Evolutionary conservation across 2,797 vertebrate species (phyloP), one percentile per base, ranked within the genome.

Genomic region (Aphelocoma californica): DNA sequence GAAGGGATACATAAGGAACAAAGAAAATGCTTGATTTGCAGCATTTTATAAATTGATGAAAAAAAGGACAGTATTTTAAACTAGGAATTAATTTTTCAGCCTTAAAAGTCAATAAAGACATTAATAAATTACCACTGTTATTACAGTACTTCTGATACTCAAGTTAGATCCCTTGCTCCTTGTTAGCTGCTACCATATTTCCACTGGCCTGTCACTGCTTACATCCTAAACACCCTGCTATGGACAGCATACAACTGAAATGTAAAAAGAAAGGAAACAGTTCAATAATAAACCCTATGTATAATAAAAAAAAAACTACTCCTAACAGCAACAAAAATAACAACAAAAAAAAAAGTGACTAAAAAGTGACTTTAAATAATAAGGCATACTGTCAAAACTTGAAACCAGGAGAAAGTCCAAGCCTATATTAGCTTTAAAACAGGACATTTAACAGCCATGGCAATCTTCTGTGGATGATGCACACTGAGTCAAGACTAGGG

Each of bases 221-320:
- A 24, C 6, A 1, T 47, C 29, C 42, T 72, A 16, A 47, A 40
- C 34, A 64, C 19, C 24, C 34, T 64, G 13, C n/a, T 47, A 16
- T 16, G 50, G 24, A 47, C 13, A 54, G 29, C 0, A 0, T 17
- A 29, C 58, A 47, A 40, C 24, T n/a, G 29, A 64, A 64, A 40
- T 64, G 24, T 47, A 47, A 64, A 40, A 73, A 64, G 24, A 47
- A 29, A 40, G 5, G 29, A 56, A 83, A n/a, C 8, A n/a, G 12
- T 32, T n/a, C 40, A 62, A n/a, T 62, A 51, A 48, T 4, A 8
- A 7, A 12, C 5, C 12, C 23, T 17, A 44, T 10, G 23, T 16
- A 42, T 10, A 8, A 82, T 34, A 26, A 79, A 85, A 81, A 81
- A 18, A 53, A 19, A 0, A 3, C 5, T 18, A 47, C 10, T 10